Percentiles rank a stretch among this genome's conserved stretches.
phyloP scores from a whole-genome alignment of 2,113 vertebrate species.

The Pheucticus melanocephalus region DNA sequence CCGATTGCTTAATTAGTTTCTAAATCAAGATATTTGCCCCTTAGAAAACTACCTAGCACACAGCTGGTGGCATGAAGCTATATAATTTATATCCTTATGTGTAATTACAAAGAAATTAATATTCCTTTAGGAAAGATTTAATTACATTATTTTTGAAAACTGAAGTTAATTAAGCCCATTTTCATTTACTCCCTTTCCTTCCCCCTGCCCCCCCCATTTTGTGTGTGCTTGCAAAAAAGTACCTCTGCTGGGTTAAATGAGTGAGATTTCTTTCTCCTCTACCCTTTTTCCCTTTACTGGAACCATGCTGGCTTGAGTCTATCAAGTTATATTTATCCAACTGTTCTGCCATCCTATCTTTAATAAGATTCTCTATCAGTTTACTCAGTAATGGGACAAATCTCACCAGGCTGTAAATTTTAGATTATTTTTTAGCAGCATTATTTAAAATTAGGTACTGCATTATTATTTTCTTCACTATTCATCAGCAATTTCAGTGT shows the following conservation, averaged over 20 bases:
- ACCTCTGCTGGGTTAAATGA: not conserved
- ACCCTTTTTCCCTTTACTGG: not conserved
- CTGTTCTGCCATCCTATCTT: slow-evolving; percentile 37
- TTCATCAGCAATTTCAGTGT: not conserved
- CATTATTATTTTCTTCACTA: not conserved
- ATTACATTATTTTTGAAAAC: slow-evolving; percentile 7
- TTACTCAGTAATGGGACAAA: slow-evolving; percentile 9
- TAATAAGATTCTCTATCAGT: slow-evolving; percentile 45
- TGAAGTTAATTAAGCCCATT: slow-evolving; percentile 11
- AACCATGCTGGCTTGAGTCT: slow-evolving; percentile 21
- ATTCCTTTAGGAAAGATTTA: slow-evolving; percentile 8
- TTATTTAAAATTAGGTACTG: slow-evolving; percentile 19
- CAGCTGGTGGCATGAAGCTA: slow-evolving; percentile 37
- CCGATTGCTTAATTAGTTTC: slow-evolving; percentile 54
- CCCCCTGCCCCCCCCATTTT: not conserved
- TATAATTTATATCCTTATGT: slow-evolving; percentile 44
- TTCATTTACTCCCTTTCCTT: not conserved
- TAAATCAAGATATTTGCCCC: slow-evolving; percentile 22
- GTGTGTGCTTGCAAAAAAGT: not conserved
- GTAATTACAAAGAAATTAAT: slow-evolving; percentile 26
- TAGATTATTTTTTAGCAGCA: not conserved
- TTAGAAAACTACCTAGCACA: not conserved
- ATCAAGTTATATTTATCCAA: slow-evolving; percentile 24
- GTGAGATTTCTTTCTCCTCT: not conserved
- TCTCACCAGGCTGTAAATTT: slow-evolving; percentile 49